phyloP scores from a whole-genome alignment of 2,113 vertebrate species.

The Varanus komodoensis region DNA sequence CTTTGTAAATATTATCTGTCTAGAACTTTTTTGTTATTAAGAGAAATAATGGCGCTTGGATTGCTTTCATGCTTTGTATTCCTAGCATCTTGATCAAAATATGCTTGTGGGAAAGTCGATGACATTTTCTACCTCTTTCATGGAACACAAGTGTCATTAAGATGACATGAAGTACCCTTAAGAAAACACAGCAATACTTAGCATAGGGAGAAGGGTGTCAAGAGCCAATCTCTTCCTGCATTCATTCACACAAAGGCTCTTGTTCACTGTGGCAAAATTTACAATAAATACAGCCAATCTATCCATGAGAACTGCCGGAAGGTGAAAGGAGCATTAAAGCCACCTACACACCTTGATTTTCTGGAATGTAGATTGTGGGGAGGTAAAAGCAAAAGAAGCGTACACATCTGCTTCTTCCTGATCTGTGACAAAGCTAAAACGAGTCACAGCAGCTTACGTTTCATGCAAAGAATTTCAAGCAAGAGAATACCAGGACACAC shows the following conservation, averaged over 20 bases:
- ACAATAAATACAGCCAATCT: background rate
- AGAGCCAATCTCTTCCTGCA: background rate
- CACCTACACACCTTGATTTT: background rate
- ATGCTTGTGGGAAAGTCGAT: background rate
- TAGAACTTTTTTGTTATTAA: background rate
- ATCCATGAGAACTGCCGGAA: background rate
- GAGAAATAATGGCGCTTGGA: background rate
- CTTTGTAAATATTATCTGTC: background rate
- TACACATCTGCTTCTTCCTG: background rate
- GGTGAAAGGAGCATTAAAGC: background rate
- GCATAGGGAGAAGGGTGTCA: conserved; percentile 12
- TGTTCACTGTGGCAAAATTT: background rate
- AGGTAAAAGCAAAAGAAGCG: conserved; percentile 9
- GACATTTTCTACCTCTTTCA: background rate
- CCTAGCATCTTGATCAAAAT: background rate
- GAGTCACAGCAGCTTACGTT: rapidly evolving
- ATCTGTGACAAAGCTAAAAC: conserved; percentile 16
- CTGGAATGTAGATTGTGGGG: conserved; percentile 15
- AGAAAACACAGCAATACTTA: background rate
- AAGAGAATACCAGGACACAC: background rate
- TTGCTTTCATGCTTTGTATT: background rate
- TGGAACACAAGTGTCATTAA: background rate
- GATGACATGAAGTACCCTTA: background rate
- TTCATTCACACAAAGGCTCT: background rate
- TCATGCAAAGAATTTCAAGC: background rate